Evolutionary conservation across 2,113 vertebrate genomes (phyloP).

Genomic region (Etheostoma cragini): DNA sequence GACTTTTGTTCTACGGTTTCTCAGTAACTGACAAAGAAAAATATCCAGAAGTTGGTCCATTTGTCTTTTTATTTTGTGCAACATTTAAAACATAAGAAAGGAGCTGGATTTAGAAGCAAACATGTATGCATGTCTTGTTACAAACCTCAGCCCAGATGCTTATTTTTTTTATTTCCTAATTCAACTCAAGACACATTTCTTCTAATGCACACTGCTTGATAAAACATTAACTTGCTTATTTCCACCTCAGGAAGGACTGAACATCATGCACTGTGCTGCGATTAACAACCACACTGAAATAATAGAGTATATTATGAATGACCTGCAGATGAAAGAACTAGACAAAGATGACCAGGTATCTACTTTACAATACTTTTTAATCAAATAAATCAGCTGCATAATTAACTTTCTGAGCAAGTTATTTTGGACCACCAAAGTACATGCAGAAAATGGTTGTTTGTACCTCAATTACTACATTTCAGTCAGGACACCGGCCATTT

Average conservation of each 20-base stretch:
- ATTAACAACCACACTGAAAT: slow-evolving; percentile 88
- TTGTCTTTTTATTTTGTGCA: slow-evolving; percentile 10
- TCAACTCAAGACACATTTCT: background rate
- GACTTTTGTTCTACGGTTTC: slow-evolving; percentile 5
- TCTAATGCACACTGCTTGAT: background rate
- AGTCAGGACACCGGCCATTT: slow-evolving; percentile 89
- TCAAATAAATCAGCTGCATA: background rate
- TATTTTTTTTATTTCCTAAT: background rate
- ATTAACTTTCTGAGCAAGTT: background rate
- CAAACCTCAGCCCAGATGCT: background rate
- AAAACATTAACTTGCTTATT: background rate
- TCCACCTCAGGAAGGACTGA: slow-evolving; percentile 87
- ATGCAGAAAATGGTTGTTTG: background rate
- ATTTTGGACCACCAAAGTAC: background rate
- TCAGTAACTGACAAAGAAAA: background rate
- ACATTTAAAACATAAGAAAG: no score
- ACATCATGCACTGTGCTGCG: slow-evolving; percentile 91
- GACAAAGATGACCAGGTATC: slow-evolving; percentile 87
- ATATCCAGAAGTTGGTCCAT: background rate
- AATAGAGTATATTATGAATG: slow-evolving; percentile 89
- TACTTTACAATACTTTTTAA: background rate
- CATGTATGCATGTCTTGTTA: background rate
- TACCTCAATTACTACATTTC: slow-evolving; percentile 19
- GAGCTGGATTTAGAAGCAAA: background rate
- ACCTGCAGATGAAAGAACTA: slow-evolving; percentile 90